Conservation (phyloP, 2,113 vertebrate species). For the Delphinus delphis region DNA sequence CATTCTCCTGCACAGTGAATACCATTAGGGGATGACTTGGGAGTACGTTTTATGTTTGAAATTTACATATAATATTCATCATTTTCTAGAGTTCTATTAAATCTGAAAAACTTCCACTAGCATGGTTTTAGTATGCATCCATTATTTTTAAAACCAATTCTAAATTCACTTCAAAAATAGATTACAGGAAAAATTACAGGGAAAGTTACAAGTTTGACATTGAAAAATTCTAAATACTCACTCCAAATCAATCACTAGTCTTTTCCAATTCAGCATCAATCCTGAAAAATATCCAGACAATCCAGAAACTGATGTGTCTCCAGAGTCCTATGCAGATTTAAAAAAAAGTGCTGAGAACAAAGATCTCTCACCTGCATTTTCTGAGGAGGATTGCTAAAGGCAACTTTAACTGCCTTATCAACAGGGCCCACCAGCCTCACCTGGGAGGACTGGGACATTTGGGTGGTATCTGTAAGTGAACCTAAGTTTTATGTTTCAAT, state of each 20-base stretch:
- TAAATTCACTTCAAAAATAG: background rate
- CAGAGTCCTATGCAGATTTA: background rate
- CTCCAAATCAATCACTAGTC: background rate
- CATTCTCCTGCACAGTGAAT: background rate
- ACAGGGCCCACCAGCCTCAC: background rate
- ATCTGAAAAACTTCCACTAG: background rate
- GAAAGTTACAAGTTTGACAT: background rate
- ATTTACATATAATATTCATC: background rate
- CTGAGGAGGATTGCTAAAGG: background rate
- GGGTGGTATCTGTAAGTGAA: background rate
- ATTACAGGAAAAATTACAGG: background rate
- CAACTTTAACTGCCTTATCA: background rate
- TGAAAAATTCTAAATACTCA: background rate
- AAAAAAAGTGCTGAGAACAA: background rate
- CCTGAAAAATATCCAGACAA: background rate
- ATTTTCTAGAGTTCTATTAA: background rate
- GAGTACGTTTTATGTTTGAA: background rate
- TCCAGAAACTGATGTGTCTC: background rate
- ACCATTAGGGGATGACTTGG: background rate
- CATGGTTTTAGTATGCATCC: background rate
- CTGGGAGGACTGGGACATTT: background rate
- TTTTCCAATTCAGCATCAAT: background rate
- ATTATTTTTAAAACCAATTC: slow-evolving; percentile 24
- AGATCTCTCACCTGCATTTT: background rate
- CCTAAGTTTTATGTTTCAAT: background rate